phyloP scores from a whole-genome alignment of 37 sponge, comb jelly and placozoan species.

The Halisarca cf. caerulea region DNA sequence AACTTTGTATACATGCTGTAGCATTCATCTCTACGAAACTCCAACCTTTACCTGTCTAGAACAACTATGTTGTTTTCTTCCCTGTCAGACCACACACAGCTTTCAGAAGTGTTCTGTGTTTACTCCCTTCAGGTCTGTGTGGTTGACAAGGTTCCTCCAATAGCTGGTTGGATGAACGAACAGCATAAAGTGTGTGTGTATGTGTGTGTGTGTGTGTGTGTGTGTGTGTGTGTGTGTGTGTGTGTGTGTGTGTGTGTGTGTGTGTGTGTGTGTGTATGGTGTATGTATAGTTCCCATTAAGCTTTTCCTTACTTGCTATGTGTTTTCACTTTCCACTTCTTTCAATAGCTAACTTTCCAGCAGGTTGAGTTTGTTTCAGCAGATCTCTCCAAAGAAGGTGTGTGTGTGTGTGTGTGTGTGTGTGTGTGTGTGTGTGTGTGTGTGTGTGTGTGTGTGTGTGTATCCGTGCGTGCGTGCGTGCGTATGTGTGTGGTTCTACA shows the following conservation, averaged over 20 bases:
- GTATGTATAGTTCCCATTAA: too few relatives aligned
- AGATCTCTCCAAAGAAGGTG: constrained; percentile 70
- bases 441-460: background rate
- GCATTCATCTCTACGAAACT: too few relatives aligned
- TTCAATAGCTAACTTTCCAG: constrained; percentile 48
- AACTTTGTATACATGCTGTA: too few relatives aligned
- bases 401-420: background rate
- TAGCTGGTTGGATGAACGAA: constrained; percentile 88
- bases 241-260: too few relatives aligned
- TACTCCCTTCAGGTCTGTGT: constrained; percentile 59
- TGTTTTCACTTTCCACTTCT: background rate
- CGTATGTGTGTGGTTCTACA: background rate
- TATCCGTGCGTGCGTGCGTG: background rate
- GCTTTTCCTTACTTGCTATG: background rate
- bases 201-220: too few relatives aligned
- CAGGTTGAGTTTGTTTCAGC: constrained; percentile 86
- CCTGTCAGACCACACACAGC: too few relatives aligned
- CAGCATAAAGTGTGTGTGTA: constrained; percentile 70
- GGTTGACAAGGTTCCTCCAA: constrained; percentile 92
- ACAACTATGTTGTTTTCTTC: too few relatives aligned
- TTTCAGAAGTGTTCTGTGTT: too few relatives aligned
- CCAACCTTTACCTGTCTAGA: too few relatives aligned
- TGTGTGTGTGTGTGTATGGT: too few relatives aligned
- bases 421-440: background rate
- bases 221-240: too few relatives aligned